Conservation (phyloP, 2,113 vertebrate species). For the Percopsis transmontana region DNA sequence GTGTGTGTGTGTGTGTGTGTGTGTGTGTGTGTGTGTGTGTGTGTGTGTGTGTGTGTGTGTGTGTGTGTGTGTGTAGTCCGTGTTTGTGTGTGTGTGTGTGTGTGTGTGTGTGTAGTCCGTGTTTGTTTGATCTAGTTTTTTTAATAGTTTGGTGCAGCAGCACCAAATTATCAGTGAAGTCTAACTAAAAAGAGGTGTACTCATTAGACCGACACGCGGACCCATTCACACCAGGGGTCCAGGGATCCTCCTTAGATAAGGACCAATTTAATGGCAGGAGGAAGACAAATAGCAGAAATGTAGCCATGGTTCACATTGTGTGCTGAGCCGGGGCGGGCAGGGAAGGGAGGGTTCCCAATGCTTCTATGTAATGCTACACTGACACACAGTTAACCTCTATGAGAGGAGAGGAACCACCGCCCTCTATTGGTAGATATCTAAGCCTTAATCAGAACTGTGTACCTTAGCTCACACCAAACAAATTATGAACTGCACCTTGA, state of each 20-base stretch:
- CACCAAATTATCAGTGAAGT: slow-evolving; percentile 11
- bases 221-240: slow-evolving; percentile 33
- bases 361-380: not conserved
- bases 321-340: slow-evolving; percentile 17
- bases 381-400: not conserved
- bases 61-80: not conserved
- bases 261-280: slow-evolving; percentile 49
- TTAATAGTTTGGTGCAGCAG: not conserved
- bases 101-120: not conserved
- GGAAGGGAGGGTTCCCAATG: slow-evolving; percentile 3
- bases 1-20: not conserved
- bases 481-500: not conserved
- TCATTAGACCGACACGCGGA: slow-evolving; percentile 27
- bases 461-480: slow-evolving; percentile 2
- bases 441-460: not conserved
- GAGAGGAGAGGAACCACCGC: slow-evolving; percentile 53
- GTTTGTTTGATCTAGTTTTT: not conserved
- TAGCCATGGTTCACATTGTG: slow-evolving; percentile 25
- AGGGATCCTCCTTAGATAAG: slow-evolving; percentile 29
- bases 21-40: not conserved
- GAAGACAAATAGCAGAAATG: slow-evolving; percentile 20
- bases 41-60: not conserved
- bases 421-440: slow-evolving; percentile 63
- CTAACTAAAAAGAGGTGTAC: slow-evolving; percentile 20
- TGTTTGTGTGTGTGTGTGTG: too few relatives aligned